Base-by-base conservation (phyloP, 2,113 vertebrate genomes). In the Ictalurus furcatus region DNA sequence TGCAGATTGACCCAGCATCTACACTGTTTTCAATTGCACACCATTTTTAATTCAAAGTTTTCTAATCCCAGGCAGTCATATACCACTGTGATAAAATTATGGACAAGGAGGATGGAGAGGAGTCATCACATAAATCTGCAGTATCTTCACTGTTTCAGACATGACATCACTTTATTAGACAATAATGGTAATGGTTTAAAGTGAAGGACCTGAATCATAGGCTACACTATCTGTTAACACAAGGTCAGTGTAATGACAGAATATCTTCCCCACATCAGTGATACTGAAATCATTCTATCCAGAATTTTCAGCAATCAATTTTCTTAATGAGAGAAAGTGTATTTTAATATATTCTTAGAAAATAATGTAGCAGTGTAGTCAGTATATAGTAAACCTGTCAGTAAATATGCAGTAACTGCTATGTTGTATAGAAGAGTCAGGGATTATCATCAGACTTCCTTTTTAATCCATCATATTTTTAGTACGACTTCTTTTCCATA, bases 391-490 rank as follows among this genome's bases (percentile, higher is more conserved):
- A 52, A 52, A 52, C 48, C 0, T 52, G 48, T 52, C 9, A 52
- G 48, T 52, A 74, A 44, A 74, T 21, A 37, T 74, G 40, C 16
- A 71, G 3, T 71, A 71, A n/a, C 17, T 23, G 0, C 21, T 54
- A 82, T 82, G n/a, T 54, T 28, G 6, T 80, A n/a, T 59, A 63
- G 37, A 37, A 34, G 59, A 69, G 56, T 28, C 59, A 67, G 61
- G 61, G n/a, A 67, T 67, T 37, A 87, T 87, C 19, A 87, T 81
- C 61, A 69, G 44, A 56, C 73, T 63, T 88, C 65, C 67, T 88
- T 78, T 88, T 89, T 76, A 59, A 69, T 88, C 84, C 21, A 86
- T 80, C 81, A 83, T 80, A 87, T 88, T 92, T 90, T 89, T 91
- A 92, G 56, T 85, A 65, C 87, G 87, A 78, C 58, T 88, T 82